phyloP scores from a whole-genome alignment of 2,888 invertebrate genomes.

The Drosophila siamana region DNA sequence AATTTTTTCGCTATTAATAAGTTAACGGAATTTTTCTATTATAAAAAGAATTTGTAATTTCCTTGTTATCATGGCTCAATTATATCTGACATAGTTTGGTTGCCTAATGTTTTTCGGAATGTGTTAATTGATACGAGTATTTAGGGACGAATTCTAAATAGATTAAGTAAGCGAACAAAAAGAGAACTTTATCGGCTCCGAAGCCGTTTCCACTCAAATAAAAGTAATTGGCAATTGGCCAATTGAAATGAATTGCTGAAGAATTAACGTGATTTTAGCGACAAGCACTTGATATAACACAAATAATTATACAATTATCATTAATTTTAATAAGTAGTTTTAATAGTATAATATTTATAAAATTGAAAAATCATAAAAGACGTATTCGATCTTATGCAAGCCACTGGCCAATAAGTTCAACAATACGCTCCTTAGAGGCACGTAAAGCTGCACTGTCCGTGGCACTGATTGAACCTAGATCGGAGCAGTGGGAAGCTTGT shows the following conservation, averaged over 20 bases:
- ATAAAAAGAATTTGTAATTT: background rate
- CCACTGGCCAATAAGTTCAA: slow-evolving; percentile 78
- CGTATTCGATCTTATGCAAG: slow-evolving; percentile 52
- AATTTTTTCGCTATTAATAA: background rate
- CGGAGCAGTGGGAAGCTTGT: slow-evolving; percentile 74
- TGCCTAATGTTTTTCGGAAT: too few species aligned
- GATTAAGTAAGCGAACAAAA: too few species aligned
- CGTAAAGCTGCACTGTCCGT: slow-evolving; percentile 68
- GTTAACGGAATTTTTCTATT: background rate
- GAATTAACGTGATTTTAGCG: background rate
- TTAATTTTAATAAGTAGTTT: background rate
- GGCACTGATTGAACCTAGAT: slow-evolving; percentile 70
- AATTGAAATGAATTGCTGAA: background rate
- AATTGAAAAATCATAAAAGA: background rate
- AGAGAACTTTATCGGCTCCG: background rate
- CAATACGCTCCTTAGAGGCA: slow-evolving; percentile 79
- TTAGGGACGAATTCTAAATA: too few species aligned
- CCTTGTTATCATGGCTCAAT: too few species aligned
- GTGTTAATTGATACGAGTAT: too few species aligned
- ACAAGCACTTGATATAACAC: background rate
- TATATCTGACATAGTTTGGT: too few species aligned
- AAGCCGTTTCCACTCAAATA: background rate
- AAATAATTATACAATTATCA: background rate
- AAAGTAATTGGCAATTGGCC: background rate
- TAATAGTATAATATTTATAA: background rate